These are phyloP conservation scores for Apocrypta bakeri DNA, from an alignment of 1,140 invertebrate genomes.

Conservation along the genomic window DNA sequence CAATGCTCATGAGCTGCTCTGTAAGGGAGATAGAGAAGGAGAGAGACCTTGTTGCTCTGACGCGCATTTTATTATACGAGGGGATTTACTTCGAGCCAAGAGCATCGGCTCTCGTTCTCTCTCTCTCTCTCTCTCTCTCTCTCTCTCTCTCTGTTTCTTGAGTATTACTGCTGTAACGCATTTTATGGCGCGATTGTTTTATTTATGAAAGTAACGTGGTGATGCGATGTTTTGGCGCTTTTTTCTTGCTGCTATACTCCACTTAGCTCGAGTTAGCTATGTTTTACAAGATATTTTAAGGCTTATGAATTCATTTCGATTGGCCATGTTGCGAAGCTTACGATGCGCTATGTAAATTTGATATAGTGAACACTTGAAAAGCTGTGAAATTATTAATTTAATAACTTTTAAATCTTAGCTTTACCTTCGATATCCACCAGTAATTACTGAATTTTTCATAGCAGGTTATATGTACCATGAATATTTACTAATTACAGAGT, in stretches of 20 bases:
- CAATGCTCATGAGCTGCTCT: background rate
- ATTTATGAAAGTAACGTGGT: background rate
- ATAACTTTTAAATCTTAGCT: too few relatives aligned
- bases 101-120: background rate
- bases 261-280: background rate
- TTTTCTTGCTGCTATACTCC: background rate
- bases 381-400: too few relatives aligned
- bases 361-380: too few relatives aligned
- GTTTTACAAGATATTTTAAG: background rate
- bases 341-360: too few relatives aligned
- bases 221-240: background rate
- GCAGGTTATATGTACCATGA: too few relatives aligned
- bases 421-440: too few relatives aligned
- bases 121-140: too few relatives aligned
- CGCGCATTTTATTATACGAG: background rate
- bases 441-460: too few relatives aligned
- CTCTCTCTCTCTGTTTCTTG: background rate
- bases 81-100: background rate
- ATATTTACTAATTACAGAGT: too few relatives aligned
- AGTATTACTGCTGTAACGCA: background rate
- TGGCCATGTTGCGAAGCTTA: too few relatives aligned
- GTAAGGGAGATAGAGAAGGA: background rate
- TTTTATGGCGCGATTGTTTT: background rate
- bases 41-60: background rate
- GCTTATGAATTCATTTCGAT: background rate